Evolutionary conservation across 1,140 invertebrate genomes (phyloP).

Genomic region (Diploscapter pachys): DNA sequence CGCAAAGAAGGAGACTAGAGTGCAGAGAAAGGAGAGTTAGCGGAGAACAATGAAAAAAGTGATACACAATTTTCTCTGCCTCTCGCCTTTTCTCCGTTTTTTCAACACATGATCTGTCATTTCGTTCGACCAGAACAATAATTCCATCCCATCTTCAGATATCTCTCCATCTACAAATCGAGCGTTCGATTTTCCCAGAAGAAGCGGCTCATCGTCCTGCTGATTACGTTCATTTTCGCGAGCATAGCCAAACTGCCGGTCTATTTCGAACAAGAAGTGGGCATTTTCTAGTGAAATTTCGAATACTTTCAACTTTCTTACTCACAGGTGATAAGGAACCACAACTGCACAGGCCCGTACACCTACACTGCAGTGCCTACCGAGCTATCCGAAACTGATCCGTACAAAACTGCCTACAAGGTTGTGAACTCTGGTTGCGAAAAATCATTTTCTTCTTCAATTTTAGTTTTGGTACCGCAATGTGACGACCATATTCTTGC

Average conservation of each 20-base stretch:
- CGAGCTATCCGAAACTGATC: conserved; percentile 45
- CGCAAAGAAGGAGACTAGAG: no score
- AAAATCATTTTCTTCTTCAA: not conserved
- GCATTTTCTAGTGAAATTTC: no score
- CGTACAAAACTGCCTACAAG: conserved; percentile 50
- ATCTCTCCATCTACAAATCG: conserved; percentile 51
- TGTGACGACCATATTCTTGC: conserved; percentile 49
- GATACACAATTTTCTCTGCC: no score
- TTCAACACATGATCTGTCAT: no score
- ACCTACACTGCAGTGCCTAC: conserved; percentile 29
- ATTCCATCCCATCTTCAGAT: conserved; percentile 18
- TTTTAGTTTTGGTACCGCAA: conserved; percentile 52
- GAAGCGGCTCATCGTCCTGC: conserved; percentile 37
- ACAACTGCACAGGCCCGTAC: conserved; percentile 53
- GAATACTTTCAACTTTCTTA: not conserved
- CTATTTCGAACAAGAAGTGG: conserved; percentile 50
- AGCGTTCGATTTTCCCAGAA: conserved; percentile 38
- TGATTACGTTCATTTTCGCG: conserved; percentile 41
- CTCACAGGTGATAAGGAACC: conserved; percentile 48
- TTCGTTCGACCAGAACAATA: no score
- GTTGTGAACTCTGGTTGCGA: not conserved
- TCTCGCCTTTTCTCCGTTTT: no score
- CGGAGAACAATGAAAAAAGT: no score
- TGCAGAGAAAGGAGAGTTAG: no score
- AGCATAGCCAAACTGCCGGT: conserved; percentile 48